A percentile compares a stretch with the other conserved stretches of the same genome.
Conservation (phyloP, 1,140 invertebrate genomes). For the Cotesia glomerata region DNA sequence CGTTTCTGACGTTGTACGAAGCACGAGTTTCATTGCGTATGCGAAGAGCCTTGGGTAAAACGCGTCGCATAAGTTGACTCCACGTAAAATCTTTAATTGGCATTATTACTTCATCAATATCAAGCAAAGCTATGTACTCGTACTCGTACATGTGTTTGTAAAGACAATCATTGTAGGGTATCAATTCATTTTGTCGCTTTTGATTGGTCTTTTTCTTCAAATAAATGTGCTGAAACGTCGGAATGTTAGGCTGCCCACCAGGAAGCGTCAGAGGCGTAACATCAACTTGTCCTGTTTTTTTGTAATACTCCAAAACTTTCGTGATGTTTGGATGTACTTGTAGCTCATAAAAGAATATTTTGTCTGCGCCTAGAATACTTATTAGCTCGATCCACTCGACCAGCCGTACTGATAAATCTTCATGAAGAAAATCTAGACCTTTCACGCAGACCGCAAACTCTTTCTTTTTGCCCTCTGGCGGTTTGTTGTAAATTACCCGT, state of each 20-base stretch:
- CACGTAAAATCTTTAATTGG: conserved; percentile 79
- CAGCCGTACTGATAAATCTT: conserved; percentile 86
- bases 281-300: conserved; percentile 76
- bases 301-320: conserved; percentile 85
- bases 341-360: conserved; percentile 88
- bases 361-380: conserved; percentile 85
- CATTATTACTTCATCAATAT: conserved; percentile 96
- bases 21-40: conserved; percentile 77
- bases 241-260: conserved; percentile 89
- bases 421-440: conserved; percentile 88
- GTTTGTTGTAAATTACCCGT: conserved; percentile 82
- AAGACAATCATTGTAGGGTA: conserved; percentile 96
- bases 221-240: conserved; percentile 86
- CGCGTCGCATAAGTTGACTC: conserved; percentile 78
- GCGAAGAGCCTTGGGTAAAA: conserved; percentile 73
- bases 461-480: conserved; percentile 68
- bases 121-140: conserved; percentile 87
- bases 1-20: conserved; percentile 90
- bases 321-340: conserved; percentile 89
- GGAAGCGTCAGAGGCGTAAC: conserved; percentile 88
- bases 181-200: conserved; percentile 93
- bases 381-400: conserved; percentile 96
- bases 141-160: conserved; percentile 93
- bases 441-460: conserved; percentile 95
- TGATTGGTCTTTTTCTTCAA: conserved; percentile 88